phyloP scores from a whole-genome alignment of 2,888 invertebrate genomes.

The Cantharis rustica region DNA sequence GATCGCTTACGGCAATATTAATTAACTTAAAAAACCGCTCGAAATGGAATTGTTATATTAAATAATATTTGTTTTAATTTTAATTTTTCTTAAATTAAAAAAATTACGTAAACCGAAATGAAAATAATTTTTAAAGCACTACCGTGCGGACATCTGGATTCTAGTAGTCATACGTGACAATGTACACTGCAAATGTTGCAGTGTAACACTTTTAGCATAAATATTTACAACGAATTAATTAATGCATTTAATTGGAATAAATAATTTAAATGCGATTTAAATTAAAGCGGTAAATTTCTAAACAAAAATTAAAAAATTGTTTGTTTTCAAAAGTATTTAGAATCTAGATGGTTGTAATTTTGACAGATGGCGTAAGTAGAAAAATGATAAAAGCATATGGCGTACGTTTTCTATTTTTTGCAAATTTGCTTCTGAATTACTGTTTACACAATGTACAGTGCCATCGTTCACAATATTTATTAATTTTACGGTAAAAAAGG shows the following conservation, averaged over 20 bases:
- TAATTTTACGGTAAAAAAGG: constrained; percentile 30
- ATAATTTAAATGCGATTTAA: not conserved
- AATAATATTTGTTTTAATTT: not conserved
- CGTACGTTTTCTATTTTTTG: constrained; percentile 43
- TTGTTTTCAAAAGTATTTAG: not conserved
- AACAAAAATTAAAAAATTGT: not conserved
- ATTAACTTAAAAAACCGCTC: not conserved
- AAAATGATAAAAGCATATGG: constrained; percentile 39
- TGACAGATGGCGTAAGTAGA: constrained; percentile 28
- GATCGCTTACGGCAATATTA: not conserved
- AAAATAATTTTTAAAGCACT: not conserved
- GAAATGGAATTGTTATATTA: not conserved
- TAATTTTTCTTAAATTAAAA: not conserved
- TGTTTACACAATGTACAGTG: constrained; percentile 36
- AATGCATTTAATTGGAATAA: not conserved
- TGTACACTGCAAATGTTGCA: not conserved
- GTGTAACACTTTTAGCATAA: not conserved
- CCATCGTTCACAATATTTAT: constrained; percentile 35
- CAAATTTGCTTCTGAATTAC: constrained; percentile 39
- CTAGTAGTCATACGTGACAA: not conserved
- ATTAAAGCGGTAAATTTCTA: not conserved
- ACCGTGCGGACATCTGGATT: not conserved
- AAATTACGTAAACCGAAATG: not conserved
- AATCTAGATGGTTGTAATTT: constrained; percentile 12
- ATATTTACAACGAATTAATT: not conserved